Conservation (phyloP, 2,113 vertebrate genomes). For the Lophura nycthemera region DNA sequence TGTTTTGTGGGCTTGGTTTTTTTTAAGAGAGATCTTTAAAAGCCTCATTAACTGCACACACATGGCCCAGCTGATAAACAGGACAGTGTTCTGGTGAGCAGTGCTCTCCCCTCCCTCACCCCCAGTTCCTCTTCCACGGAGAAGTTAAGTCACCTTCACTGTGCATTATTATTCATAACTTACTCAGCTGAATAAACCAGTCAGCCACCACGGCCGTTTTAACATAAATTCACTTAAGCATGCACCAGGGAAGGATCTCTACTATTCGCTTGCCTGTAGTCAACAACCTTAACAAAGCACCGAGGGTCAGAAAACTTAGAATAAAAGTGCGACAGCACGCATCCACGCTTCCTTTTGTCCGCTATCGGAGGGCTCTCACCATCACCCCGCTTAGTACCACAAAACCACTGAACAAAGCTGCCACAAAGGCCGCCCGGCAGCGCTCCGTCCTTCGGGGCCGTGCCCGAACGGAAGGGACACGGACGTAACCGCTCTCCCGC, state of each 20-base stretch:
- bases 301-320: background rate
- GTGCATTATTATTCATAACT: constrained; percentile 50
- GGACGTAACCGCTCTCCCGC: background rate
- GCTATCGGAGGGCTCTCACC: background rate
- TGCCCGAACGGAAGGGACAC: background rate
- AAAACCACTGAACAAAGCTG: constrained; percentile 20
- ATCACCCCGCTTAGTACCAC: background rate
- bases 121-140: background rate
- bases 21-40: background rate
- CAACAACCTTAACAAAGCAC: background rate
- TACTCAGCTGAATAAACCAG: constrained; percentile 57
- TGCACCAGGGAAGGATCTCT: background rate
- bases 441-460: background rate
- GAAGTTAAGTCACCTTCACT: constrained; percentile 40
- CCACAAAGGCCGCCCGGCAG: background rate
- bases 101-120: background rate
- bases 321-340: background rate
- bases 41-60: constrained; percentile 27
- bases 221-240: constrained; percentile 22
- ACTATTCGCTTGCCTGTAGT: background rate
- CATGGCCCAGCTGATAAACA: constrained; percentile 56
- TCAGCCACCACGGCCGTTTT: constrained; percentile 1
- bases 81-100: background rate
- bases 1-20: background rate
- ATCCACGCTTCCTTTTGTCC: background rate